phyloP scores from a whole-genome alignment of 2,797 vertebrate species.

The Lagorchestes hirsutus region DNA sequence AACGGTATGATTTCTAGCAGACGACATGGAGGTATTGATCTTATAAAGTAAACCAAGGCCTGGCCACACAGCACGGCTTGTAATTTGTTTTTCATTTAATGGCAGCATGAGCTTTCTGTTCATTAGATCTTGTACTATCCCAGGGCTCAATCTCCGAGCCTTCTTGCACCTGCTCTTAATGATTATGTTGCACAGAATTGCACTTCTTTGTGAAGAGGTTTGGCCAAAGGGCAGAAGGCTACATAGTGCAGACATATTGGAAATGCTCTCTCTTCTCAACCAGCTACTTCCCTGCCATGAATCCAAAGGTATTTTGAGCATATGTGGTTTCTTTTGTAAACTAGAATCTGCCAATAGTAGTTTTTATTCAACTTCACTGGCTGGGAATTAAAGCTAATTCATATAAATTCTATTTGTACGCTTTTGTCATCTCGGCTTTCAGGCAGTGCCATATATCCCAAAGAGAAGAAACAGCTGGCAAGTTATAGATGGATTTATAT shows the following conservation, averaged over 20 bases:
- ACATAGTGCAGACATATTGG: conserved; percentile 18
- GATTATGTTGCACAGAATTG: conserved; percentile 53
- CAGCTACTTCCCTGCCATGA: conserved; percentile 13
- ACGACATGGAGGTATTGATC: conserved; percentile 63
- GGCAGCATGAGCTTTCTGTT: conserved; percentile 47
- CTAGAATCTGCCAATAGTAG: conserved; percentile 46
- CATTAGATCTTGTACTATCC: conserved; percentile 43
- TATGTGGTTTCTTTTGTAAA: conserved; percentile 43
- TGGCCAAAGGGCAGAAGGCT: conserved; percentile 43
- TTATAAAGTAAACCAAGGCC: conserved; percentile 44
- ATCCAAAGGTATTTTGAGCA: conserved; percentile 54
- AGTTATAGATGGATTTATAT: neutral
- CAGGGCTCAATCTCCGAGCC: conserved; percentile 34
- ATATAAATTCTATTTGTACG: conserved; percentile 49
- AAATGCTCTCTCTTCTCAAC: conserved; percentile 49
- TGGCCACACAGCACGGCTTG: conserved; percentile 48
- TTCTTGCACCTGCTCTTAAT: conserved; percentile 24
- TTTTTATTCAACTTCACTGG: conserved; percentile 16
- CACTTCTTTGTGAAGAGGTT: conserved; percentile 54
- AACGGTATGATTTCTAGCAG: conserved; percentile 55
- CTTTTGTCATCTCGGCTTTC: conserved; percentile 38
- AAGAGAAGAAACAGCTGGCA: conserved; percentile 5
- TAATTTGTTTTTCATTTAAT: conserved; percentile 68
- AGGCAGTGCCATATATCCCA: conserved; percentile 26
- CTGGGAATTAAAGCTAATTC: conserved; percentile 47